These are phyloP conservation scores for Spea bombifrons DNA, from an alignment of 2,113 vertebrate genomes.

Conservation along the genomic window DNA sequence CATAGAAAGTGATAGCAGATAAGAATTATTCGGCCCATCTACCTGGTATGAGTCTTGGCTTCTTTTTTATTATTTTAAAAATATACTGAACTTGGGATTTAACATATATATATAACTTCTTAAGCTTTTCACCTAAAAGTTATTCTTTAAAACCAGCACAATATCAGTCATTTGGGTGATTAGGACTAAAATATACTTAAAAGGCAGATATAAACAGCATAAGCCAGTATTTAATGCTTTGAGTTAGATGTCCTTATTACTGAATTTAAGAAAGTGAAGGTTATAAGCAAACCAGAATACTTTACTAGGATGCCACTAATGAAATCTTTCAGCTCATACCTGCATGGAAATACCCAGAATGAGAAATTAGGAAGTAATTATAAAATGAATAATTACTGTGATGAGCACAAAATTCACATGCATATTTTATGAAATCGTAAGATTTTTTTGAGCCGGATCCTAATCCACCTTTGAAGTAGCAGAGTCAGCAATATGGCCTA, in stretches of 20 bases:
- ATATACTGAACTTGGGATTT: no score
- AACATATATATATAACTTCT: no score
- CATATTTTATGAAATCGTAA: constrained; percentile 75
- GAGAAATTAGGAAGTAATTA: constrained; percentile 51
- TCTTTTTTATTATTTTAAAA: no score
- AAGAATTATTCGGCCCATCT: no score
- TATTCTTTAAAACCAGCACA: no score
- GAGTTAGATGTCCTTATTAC: background rate
- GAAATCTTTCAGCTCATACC: background rate
- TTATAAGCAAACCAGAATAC: background rate
- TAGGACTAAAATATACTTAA: no score
- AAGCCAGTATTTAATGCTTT: background rate
- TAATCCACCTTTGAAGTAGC: constrained; percentile 75
- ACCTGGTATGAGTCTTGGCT: no score
- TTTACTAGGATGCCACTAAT: background rate
- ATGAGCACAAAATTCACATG: constrained; percentile 67
- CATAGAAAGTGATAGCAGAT: no score
- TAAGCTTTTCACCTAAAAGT: no score
- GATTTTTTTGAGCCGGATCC: constrained; percentile 70
- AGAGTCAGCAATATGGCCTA: constrained; percentile 72
- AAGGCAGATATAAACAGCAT: background rate
- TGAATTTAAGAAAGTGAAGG: background rate
- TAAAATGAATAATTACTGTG: constrained; percentile 71
- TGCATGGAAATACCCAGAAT: constrained; percentile 21
- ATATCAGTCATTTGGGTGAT: no score